A percentile compares a stretch with the other conserved stretches of the same genome.
Conservation (phyloP, 2,797 vertebrate genomes). For the Danio jaintianensis region DNA sequence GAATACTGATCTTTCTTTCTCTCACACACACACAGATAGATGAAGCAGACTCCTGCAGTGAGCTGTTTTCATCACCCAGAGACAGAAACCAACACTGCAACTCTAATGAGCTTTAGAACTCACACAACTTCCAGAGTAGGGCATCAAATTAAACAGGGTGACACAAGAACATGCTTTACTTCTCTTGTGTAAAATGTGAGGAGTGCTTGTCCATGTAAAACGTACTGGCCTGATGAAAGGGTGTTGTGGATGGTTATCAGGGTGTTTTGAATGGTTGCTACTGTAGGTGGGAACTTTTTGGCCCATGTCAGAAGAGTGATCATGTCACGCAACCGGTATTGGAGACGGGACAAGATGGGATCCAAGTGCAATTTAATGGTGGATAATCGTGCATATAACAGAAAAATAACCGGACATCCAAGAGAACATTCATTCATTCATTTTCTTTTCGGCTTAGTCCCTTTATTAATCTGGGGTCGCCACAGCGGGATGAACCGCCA, state of each 20-base stretch:
- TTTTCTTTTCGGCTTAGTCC: too few relatives aligned
- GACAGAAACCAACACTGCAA: slow-evolving; percentile 59
- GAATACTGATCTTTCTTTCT: slow-evolving; percentile 56
- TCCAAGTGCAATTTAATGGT: too few relatives aligned
- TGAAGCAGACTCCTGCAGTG: slow-evolving; percentile 52
- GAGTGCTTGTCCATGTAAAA: neutral
- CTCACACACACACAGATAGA: slow-evolving; percentile 40
- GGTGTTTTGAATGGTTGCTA: too few relatives aligned
- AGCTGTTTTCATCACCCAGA: slow-evolving; percentile 49
- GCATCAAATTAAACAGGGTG: slow-evolving; percentile 35
- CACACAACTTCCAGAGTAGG: slow-evolving; percentile 32
- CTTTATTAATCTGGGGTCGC: too few relatives aligned
- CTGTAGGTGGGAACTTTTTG: too few relatives aligned
- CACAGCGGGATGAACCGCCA: too few relatives aligned
- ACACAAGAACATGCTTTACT: slow-evolving; percentile 13
- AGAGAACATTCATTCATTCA: too few relatives aligned
- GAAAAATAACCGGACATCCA: too few relatives aligned
- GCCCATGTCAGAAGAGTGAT: too few relatives aligned
- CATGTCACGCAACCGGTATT: too few relatives aligned
- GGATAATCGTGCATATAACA: too few relatives aligned
- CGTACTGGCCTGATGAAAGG: neutral
- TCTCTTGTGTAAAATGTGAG: neutral
- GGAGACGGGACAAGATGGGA: too few relatives aligned
- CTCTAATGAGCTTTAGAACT: slow-evolving; percentile 49
- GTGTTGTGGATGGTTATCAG: neutral